A percentile compares a stretch with the other conserved stretches of the same genome.
Evolutionary conservation across 2,113 vertebrate genomes (phyloP).

Genomic region (Cryptotis parvus): DNA sequence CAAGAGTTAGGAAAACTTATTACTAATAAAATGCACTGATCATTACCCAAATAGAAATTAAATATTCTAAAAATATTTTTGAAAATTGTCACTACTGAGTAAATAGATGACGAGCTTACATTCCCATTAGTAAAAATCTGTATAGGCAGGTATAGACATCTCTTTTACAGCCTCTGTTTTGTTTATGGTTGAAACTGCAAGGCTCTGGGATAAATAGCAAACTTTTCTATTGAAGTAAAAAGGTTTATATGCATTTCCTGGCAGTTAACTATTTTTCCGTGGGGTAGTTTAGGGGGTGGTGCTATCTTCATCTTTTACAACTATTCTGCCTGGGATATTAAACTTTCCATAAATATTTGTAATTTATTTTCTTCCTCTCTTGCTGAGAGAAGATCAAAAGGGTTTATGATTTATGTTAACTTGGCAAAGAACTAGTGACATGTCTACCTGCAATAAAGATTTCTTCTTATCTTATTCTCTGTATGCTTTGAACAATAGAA

Average conservation of each 20-base stretch:
- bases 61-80: not conserved
- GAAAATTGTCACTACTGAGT: no score
- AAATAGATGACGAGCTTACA: no score
- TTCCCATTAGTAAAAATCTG: no score
- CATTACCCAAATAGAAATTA: not conserved
- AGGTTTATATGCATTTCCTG: no score
- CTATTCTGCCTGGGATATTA: not conserved
- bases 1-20: not conserved
- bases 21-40: not conserved
- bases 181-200: not conserved
- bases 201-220: not conserved
- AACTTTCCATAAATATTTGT: conserved; percentile 41
- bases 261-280: no score
- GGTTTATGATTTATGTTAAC: conserved; percentile 67
- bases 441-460: conserved; percentile 57
- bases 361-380: conserved; percentile 7
- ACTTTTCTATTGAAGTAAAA: not conserved
- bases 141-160: no score
- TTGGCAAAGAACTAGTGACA: conserved; percentile 70
- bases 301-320: not conserved
- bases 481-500: conserved; percentile 18
- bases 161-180: not conserved
- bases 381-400: conserved; percentile 58
- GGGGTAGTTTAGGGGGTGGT: no score
- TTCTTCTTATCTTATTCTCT: conserved; percentile 62